Base-by-base conservation (phyloP, 2,113 vertebrate species). In the Neofelis nebulosa region DNA sequence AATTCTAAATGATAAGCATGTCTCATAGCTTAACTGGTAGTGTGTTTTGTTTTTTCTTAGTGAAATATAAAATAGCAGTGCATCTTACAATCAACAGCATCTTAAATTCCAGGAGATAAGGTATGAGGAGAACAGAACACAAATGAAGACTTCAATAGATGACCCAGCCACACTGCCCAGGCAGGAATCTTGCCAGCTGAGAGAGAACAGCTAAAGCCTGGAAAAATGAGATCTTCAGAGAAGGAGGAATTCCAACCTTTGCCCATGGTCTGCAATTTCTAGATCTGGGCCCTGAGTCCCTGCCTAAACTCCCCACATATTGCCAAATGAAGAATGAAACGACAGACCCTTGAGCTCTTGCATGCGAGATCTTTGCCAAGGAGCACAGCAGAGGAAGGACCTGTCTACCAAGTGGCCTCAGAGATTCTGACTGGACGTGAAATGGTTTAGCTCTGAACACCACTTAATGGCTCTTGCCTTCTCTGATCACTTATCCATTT, bases 391-490 rank as follows among this genome's bases (percentile, higher is more conserved):
- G 38, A 78, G 16, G n/a, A 73, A 71, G 25, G 36, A 80, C 36
- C 33, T 89, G 48, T 14, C 36, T 48, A 19, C 33, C 45, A 21
- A 65, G 65, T 41, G 69, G 55, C 65, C 48, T 65, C 41, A 8
- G 87, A 88, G 92, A 55, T 68, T 45, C 87, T 69, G 41, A 23
- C 76, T 69, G 7, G 33, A 61, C 36, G 52, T 33, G n/a, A 68
- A 91, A 29, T 45, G 61, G 18, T 33, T 16, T 31, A 19, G 50
- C 68, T 73, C 84, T 95, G 94, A 97, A 65, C 63, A 61, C 3
- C 79, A 13, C 65, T 97, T 78, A 80, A 80, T 80, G 93, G 29
- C 68, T 91, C 93, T 6, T 50, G 33, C 33, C 84, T 97, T 89
- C 73, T 73, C 73, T 88, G 74, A 73, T 90, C 33, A 87, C 85